A percentile compares a stretch with the other conserved stretches of the same genome.
These are phyloP conservation scores for Andrena chrysosceles DNA, from an alignment of 2,888 invertebrate genomes.

Conservation along the genomic window DNA sequence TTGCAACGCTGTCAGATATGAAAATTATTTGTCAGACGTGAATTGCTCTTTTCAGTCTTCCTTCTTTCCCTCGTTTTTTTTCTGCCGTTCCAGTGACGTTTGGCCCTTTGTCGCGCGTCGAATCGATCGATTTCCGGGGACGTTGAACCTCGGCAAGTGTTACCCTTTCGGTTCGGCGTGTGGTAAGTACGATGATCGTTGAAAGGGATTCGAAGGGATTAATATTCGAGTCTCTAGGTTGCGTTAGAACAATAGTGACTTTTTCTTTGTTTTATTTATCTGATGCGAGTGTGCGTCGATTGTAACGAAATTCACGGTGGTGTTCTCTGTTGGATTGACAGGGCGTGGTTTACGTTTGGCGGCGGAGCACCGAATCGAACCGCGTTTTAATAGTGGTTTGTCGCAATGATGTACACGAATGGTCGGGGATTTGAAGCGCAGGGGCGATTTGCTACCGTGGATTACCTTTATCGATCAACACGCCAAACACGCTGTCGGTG, in stretches of 20 bases:
- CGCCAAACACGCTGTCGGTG: constrained; percentile 29
- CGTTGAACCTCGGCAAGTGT: constrained; percentile 22
- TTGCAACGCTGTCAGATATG: neutral
- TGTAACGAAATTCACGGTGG: neutral
- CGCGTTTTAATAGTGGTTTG: constrained; percentile 52
- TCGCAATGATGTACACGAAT: constrained; percentile 1
- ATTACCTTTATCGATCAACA: constrained; percentile 39
- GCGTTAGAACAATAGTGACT: constrained; percentile 17
- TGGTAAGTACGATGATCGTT: neutral
- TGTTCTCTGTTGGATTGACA: constrained; percentile 3
- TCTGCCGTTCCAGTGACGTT: neutral
- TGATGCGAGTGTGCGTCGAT: constrained; percentile 9
- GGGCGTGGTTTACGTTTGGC: constrained; percentile 29
- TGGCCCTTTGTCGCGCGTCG: constrained; percentile 1
- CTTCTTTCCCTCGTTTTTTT: neutral
- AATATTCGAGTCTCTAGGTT: constrained; percentile 5
- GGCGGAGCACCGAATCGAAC: constrained; percentile 29
- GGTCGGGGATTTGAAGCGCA: constrained; percentile 25
- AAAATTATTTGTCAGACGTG: constrained; percentile 4
- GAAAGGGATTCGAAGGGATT: neutral
- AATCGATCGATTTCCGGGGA: constrained; percentile 28
- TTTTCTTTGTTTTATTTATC: neutral
- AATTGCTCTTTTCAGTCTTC: neutral
- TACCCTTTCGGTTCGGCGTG: constrained; percentile 8
- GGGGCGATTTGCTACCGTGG: constrained; percentile 34